Percentiles rank a stretch among this genome's conserved stretches.
Evolutionary conservation across 2,113 vertebrate species (phyloP).

Genomic region (Blennius ocellaris): DNA sequence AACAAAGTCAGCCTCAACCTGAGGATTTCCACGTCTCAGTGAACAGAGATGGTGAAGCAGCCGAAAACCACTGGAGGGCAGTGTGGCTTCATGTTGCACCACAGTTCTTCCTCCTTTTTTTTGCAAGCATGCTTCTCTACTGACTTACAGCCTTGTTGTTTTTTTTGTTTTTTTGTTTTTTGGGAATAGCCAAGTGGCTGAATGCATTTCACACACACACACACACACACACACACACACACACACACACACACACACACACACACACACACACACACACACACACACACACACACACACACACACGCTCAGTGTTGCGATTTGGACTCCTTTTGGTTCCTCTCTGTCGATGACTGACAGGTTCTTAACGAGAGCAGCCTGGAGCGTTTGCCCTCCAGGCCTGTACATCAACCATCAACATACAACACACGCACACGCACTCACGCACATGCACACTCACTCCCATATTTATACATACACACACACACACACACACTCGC

Average conservation of each 20-base stretch:
- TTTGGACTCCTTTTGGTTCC: slow-evolving; percentile 80
- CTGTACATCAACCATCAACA: slow-evolving; percentile 81
- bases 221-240: background rate
- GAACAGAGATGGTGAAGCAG: slow-evolving; percentile 9
- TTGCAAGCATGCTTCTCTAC: slow-evolving; percentile 27
- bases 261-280: slow-evolving; percentile 46
- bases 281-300: slow-evolving; percentile 48
- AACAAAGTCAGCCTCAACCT: slow-evolving; percentile 17
- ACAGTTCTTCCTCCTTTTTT: background rate
- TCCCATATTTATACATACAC: slow-evolving; percentile 53
- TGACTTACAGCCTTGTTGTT: slow-evolving; percentile 55
- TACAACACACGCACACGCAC: slow-evolving; percentile 67
- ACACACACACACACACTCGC: slow-evolving; percentile 36
- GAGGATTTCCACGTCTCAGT: background rate
- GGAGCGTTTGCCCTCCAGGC: slow-evolving; percentile 81
- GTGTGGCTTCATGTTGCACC: slow-evolving; percentile 71
- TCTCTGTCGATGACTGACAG: slow-evolving; percentile 82
- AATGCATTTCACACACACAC: slow-evolving; percentile 53
- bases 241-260: slow-evolving; percentile 57
- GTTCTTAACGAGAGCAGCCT: slow-evolving; percentile 82
- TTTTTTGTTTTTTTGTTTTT: slow-evolving; percentile 37
- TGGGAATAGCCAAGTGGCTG: slow-evolving; percentile 71
- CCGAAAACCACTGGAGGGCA: slow-evolving; percentile 79
- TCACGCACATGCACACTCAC: slow-evolving; percentile 40
- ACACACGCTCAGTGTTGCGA: slow-evolving; percentile 65